These are phyloP conservation scores for Drosophila ustulata DNA, from an alignment of 2,888 invertebrate species.

Conservation along the genomic window DNA sequence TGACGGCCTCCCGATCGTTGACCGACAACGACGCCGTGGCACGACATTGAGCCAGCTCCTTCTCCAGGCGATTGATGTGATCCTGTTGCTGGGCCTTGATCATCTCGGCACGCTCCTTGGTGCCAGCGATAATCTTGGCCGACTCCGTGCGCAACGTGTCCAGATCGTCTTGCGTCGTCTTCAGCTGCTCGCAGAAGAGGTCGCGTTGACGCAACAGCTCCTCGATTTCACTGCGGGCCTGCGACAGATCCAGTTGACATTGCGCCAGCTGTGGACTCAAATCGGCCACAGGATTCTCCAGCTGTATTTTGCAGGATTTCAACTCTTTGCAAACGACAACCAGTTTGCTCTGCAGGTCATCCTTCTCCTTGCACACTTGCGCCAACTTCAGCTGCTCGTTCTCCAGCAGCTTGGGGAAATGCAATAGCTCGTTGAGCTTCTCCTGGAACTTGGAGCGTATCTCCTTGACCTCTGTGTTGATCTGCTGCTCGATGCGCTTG, in stretches of 20 bases:
- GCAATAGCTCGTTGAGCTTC: conserved; percentile 82
- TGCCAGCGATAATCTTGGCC: conserved; percentile 83
- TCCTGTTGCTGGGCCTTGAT: conserved; percentile 75
- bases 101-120: conserved; percentile 82
- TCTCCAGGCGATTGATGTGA: conserved; percentile 82
- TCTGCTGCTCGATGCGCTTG: conserved; percentile 83
- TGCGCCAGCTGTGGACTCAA: conserved; percentile 72
- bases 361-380: conserved; percentile 80
- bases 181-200: conserved; percentile 81
- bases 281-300: conserved; percentile 62
- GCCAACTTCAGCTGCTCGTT: conserved; percentile 83
- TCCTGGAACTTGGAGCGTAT: conserved; percentile 84
- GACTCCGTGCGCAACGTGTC: conserved; percentile 83
- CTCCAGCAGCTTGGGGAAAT: conserved; percentile 83
- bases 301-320: conserved; percentile 70
- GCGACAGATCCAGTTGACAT: conserved; percentile 74
- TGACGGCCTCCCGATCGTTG: conserved; percentile 83
- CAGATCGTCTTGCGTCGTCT: conserved; percentile 81
- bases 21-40: conserved; percentile 83
- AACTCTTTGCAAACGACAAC: conserved; percentile 83
- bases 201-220: conserved; percentile 79
- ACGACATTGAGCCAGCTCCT: conserved; percentile 84
- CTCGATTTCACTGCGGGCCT: conserved; percentile 73
- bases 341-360: conserved; percentile 81
- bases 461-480: conserved; percentile 83